phyloP scores from a whole-genome alignment of 1,140 invertebrate genomes.

The Monomorium pharaonis region DNA sequence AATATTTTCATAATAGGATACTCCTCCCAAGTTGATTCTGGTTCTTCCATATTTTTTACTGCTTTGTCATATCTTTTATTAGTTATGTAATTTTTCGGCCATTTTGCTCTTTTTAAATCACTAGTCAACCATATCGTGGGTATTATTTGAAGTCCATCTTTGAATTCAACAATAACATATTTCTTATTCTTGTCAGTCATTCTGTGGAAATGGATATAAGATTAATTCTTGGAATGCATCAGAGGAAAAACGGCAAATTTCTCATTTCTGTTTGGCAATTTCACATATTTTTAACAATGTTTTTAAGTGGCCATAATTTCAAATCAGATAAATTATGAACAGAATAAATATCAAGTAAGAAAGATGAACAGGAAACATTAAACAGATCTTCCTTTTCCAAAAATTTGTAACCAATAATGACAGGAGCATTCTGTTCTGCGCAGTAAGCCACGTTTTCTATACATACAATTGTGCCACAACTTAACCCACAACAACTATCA shows the following conservation, averaged over 20 bases:
- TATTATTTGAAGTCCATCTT: conserved; percentile 2
- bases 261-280: not conserved
- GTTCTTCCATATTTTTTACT: not conserved
- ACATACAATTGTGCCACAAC: not conserved
- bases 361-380: not conserved
- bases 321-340: not conserved
- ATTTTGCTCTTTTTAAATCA: conserved; percentile 16
- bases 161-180: not conserved
- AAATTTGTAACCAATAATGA: not conserved
- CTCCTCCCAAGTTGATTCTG: not conserved
- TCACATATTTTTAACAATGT: not conserved
- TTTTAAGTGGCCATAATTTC: not conserved
- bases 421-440: not conserved
- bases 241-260: not conserved
- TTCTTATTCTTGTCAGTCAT: not conserved
- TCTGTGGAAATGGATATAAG: not conserved
- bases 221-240: not conserved
- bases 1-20: conserved; percentile 5
- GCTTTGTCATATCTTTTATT: conserved; percentile 1
- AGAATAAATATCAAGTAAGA: not conserved
- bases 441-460: not conserved
- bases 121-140: not conserved
- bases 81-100: not conserved
- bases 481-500: not conserved
- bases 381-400: not conserved